Evolutionary conservation across 1,140 invertebrate genomes (phyloP).

Genomic region (Drosophila nasuta): DNA sequence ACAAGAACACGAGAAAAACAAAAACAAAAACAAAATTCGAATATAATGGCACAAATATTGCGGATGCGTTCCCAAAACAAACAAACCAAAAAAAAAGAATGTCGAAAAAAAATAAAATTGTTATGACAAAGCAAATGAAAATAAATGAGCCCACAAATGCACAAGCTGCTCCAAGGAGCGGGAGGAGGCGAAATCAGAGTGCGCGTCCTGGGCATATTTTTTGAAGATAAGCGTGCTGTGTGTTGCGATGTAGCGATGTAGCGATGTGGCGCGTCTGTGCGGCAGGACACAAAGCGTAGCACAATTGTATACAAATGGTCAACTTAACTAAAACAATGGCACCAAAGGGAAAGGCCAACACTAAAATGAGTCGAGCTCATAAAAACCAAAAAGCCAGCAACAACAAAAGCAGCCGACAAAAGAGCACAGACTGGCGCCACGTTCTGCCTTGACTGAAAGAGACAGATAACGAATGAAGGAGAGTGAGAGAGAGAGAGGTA

Average conservation of each 20-base stretch:
- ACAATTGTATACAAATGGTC: conserved; percentile 82
- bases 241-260: too few species aligned
- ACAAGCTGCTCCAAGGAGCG: conserved; percentile 3
- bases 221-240: conserved; percentile 51
- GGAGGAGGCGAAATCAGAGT: conserved; percentile 15
- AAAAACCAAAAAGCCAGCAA: conserved; percentile 56
- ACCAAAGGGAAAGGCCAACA: conserved; percentile 49
- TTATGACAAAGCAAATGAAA: conserved; percentile 82
- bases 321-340: conserved; percentile 83
- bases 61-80: conserved; percentile 30
- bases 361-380: conserved; percentile 68
- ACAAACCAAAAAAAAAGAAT: conserved; percentile 31
- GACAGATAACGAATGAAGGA: too few species aligned
- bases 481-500: neutral
- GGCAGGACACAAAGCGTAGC: conserved; percentile 59
- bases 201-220: conserved; percentile 40
- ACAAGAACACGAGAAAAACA: conserved; percentile 25
- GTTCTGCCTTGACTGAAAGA: conserved; percentile 22
- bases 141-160: conserved; percentile 82
- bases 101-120: conserved; percentile 66
- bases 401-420: conserved; percentile 57
- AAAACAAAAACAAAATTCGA: conserved; percentile 50
- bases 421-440: conserved; percentile 56
- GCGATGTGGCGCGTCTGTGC: conserved; percentile 15
- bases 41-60: conserved; percentile 55